These are phyloP conservation scores for Trematocara unimaculatum DNA, from an alignment of 2,113 vertebrate species.

Conservation along the genomic window DNA sequence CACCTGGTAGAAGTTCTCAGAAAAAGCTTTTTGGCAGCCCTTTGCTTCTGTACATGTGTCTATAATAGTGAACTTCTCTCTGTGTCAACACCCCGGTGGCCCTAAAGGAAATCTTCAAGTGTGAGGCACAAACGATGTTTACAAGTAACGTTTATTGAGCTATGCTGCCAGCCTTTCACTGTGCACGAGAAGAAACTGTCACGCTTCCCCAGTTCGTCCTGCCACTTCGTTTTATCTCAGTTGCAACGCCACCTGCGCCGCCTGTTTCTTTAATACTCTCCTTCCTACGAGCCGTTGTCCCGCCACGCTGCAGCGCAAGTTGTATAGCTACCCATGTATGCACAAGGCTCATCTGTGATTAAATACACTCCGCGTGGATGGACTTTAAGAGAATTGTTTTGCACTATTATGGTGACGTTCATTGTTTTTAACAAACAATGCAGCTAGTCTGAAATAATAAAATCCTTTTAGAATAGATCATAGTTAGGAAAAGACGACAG, in stretches of 20 bases:
- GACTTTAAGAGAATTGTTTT: constrained; percentile 14
- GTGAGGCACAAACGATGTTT: background rate
- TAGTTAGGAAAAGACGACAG: background rate
- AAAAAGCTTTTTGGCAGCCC: background rate
- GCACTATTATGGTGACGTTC: constrained; percentile 10
- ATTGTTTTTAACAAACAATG: background rate
- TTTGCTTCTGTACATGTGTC: background rate
- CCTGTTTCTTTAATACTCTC: background rate
- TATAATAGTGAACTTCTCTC: background rate
- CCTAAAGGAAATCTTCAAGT: background rate
- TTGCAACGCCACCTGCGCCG: background rate
- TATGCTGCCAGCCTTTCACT: background rate
- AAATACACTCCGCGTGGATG: constrained; percentile 8
- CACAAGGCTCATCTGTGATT: constrained; percentile 10
- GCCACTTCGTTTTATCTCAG: background rate
- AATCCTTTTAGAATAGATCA: background rate
- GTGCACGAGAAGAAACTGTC: background rate
- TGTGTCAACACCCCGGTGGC: background rate
- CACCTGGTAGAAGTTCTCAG: background rate
- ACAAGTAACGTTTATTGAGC: background rate
- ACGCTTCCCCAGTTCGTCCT: background rate
- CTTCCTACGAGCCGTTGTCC: background rate
- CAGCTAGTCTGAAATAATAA: background rate
- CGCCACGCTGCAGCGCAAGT: constrained; percentile 1
- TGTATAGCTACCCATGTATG: constrained; percentile 1